A percentile compares a stretch with the other conserved stretches of the same genome.
These are phyloP conservation scores for Odocoileus virginianus DNA, from an alignment of 2,113 vertebrate genomes.

Conservation along the genomic window DNA sequence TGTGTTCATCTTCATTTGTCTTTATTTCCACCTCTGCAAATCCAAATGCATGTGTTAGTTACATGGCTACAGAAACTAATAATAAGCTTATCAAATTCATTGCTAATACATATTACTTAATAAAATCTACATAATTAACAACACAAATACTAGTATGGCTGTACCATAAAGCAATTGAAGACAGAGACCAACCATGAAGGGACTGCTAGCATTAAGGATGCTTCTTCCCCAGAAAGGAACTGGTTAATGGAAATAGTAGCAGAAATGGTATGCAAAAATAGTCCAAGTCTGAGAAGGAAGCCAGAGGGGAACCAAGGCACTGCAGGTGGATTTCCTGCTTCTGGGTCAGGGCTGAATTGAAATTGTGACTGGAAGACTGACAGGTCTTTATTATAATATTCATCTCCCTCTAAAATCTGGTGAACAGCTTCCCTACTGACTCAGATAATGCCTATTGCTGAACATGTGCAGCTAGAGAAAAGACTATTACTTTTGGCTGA, in stretches of 20 bases:
- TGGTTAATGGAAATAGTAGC: slow-evolving; percentile 3
- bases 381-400: slow-evolving; percentile 48
- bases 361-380: slow-evolving; percentile 17
- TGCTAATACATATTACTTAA: neutral
- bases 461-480: slow-evolving; percentile 25
- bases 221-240: neutral
- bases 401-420: slow-evolving; percentile 30
- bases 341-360: neutral
- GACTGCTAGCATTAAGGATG: neutral
- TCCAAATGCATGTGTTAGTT: neutral
- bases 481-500: neutral
- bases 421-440: neutral
- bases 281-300: neutral
- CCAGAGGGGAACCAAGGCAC: neutral
- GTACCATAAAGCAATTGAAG: neutral
- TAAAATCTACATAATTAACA: neutral
- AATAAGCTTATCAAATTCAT: neutral
- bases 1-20: neutral
- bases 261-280: neutral
- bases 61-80: neutral
- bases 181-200: neutral
- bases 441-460: slow-evolving; percentile 9
- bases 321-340: slow-evolving; percentile 27
- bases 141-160: neutral
- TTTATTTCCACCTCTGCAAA: neutral